These are phyloP conservation scores for Sylvia atricapilla DNA, from an alignment of 2,113 vertebrate genomes.

Conservation along the genomic window DNA sequence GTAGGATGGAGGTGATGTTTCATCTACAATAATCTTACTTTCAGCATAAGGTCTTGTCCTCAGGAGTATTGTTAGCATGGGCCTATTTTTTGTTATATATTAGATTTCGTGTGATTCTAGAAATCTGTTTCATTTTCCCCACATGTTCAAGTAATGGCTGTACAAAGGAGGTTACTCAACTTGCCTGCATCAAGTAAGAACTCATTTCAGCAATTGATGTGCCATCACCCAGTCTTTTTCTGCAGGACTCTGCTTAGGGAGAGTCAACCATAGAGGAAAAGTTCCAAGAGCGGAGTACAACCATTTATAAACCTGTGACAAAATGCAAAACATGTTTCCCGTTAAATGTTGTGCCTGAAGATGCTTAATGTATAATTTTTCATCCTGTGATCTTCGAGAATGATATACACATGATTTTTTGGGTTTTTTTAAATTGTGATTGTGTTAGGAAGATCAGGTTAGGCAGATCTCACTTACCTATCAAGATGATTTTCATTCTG, in stretches of 20 bases:
- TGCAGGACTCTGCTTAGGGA: not conserved
- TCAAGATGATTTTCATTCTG: not conserved
- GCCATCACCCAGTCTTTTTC: not conserved
- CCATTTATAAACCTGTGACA: not conserved
- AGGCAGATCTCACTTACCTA: not conserved
- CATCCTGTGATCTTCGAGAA: not conserved
- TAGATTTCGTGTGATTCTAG: not conserved
- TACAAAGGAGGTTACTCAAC: not conserved
- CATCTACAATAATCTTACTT: not conserved
- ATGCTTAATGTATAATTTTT: not conserved
- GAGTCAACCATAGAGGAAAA: not conserved
- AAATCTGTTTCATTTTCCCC: not conserved
- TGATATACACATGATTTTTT: fast-evolving
- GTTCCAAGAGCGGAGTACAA: not conserved
- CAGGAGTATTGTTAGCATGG: not conserved
- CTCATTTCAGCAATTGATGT: not conserved
- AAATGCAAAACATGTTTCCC: not conserved
- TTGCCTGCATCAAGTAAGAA: not conserved
- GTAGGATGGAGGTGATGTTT: not conserved
- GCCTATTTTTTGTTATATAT: not conserved
- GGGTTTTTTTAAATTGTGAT: not conserved
- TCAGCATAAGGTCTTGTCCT: not conserved
- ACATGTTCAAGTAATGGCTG: not conserved
- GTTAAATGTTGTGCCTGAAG: not conserved
- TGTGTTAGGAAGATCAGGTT: not conserved